Base-by-base conservation (phyloP, 2,797 vertebrate genomes). In the Helicolenus hilgendorfi region DNA sequence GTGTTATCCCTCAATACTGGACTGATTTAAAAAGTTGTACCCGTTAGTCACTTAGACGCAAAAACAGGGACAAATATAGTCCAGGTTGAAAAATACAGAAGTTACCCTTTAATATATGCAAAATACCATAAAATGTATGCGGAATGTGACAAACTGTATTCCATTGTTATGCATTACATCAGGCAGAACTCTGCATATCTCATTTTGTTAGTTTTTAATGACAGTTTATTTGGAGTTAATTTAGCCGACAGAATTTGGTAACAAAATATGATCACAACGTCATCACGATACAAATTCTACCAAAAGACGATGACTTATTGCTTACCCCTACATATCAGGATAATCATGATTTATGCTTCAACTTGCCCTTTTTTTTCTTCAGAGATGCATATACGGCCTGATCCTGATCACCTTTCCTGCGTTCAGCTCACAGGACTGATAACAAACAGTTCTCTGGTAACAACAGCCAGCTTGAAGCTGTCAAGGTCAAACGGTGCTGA, bases 401-500 rank as follows among this genome's bases (percentile, higher is more conserved):
- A 49, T 74, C 11, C 27, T 68, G 53, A 49, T 68, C 63, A 53
- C 31, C 14, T 69, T 60, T 22, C 11, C 18, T 62, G 38, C 31
- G 3, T 27, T 64, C 20, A 41, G 33, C 65, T 62, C 24, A 75
- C 15, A 75, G 29, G 27, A 9, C 58, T 65, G 36, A 67, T 18
- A 49, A 33, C 18, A 62, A 58, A 65, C 45, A 0, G 0, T 64
- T 26, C 67, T 69, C 3, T 41, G 38, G 65, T 49, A 26, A 72
- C 36, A 59, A 59, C 29, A 53, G 13, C 1, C 11, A 41, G 26
- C n/a, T 38, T 58, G 24, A 72, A 64, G 35, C 24, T 72, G 31
- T 75, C 53, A 75, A 9, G 31, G 65, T 83, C 53, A 79, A 85
- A 79, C 9, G 29, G 36, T 31, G 18, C 59, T 62, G 36, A 81